Evolutionary conservation across 2,888 invertebrate species (phyloP).

Genomic region (Gastrophysa polygoni): DNA sequence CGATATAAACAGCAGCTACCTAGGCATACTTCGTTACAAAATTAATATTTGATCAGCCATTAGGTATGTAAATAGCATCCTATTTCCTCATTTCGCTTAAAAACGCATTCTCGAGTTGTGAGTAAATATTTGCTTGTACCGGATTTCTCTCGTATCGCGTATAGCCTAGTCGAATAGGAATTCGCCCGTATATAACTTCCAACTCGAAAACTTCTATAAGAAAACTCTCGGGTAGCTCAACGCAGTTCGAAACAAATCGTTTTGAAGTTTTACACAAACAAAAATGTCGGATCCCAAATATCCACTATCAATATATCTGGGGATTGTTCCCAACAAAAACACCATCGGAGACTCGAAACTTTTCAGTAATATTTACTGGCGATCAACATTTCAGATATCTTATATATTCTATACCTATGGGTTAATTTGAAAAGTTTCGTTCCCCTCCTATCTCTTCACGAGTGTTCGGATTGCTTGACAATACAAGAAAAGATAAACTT

Average conservation of each 20-base stretch:
- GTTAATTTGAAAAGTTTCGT: constrained; percentile 21
- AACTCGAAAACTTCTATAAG: constrained; percentile 41
- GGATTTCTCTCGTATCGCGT: constrained; percentile 33
- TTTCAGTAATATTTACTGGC: constrained; percentile 22
- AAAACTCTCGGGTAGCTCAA: constrained; percentile 38
- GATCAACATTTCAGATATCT: constrained; percentile 20
- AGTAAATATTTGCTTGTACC: constrained; percentile 36
- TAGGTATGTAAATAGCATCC: constrained; percentile 21
- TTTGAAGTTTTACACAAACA: constrained; percentile 50
- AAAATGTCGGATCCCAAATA: constrained; percentile 49
- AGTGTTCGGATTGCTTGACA: constrained; percentile 2
- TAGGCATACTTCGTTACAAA: constrained; percentile 11
- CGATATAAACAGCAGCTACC: not conserved
- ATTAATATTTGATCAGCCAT: constrained; percentile 22
- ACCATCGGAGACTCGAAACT: constrained; percentile 14
- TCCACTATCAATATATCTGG: constrained; percentile 42
- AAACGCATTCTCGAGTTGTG: constrained; percentile 26
- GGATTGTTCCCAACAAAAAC: constrained; percentile 10
- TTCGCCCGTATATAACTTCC: constrained; percentile 31
- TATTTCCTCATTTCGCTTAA: constrained; percentile 18
- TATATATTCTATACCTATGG: constrained; percentile 20
- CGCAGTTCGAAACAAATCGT: constrained; percentile 51
- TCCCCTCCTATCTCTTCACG: constrained; percentile 2
- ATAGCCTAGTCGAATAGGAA: constrained; percentile 23
- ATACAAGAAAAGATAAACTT: not conserved